Evolutionary conservation across 2,113 vertebrate species (phyloP).

Genomic region (Gasterosteus nipponicus): DNA sequence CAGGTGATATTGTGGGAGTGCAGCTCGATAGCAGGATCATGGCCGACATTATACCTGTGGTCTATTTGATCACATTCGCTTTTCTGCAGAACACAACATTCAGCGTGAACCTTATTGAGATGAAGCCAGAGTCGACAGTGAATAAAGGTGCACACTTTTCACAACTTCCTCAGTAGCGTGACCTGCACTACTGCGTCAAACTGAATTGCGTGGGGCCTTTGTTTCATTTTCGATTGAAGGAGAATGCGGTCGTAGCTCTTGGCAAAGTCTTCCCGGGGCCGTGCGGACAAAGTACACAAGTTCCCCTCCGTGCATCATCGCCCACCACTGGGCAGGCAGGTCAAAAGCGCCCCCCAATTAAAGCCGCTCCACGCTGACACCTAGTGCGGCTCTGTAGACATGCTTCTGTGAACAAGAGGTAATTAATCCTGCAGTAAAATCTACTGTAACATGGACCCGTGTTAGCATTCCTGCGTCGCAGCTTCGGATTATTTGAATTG

Average conservation of each 20-base stretch:
- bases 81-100: slow-evolving; percentile 11
- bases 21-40: not conserved
- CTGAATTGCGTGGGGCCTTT: not conserved
- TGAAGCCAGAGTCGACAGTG: not conserved
- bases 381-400: slow-evolving; percentile 18
- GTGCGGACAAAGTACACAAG: not conserved
- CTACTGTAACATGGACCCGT: not conserved
- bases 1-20: not conserved
- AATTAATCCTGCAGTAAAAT: slow-evolving; percentile 36
- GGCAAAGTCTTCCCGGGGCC: not conserved
- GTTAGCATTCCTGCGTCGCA: not conserved
- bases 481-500: slow-evolving; percentile 1
- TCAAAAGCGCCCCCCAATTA: slow-evolving; percentile 53
- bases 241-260: not conserved
- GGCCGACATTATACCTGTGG: not conserved
- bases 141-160: not conserved
- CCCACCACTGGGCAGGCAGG: slow-evolving; percentile 42
- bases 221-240: slow-evolving; percentile 5
- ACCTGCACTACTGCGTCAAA: not conserved
- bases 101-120: not conserved
- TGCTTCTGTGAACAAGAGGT: slow-evolving; percentile 22
- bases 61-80: not conserved
- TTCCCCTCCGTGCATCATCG: slow-evolving; percentile 31
- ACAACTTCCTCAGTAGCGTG: not conserved
- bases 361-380: slow-evolving; percentile 39